Percentiles rank a stretch among this genome's conserved stretches.
These are phyloP conservation scores for Corticium candelabrum DNA, from an alignment of 37 sponge, comb jelly and placozoan genomes.

Conservation along the genomic window DNA sequence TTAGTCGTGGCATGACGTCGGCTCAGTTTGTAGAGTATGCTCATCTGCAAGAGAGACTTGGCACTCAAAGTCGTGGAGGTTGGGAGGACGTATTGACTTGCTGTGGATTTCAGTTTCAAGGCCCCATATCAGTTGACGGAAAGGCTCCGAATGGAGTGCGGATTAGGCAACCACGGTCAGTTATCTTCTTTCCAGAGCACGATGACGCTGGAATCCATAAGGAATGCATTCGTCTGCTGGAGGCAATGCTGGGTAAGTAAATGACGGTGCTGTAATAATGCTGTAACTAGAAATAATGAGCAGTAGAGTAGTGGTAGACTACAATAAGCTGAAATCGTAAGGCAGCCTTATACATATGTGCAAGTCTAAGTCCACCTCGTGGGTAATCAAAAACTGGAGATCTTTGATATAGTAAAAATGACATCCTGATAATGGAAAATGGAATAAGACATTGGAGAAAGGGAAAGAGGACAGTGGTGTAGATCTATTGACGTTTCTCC, in stretches of 20 bases:
- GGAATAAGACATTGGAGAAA: no score
- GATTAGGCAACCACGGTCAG: conserved; percentile 50
- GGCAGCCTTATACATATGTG: no score
- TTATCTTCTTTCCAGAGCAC: conserved; percentile 78
- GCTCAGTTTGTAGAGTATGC: conserved; percentile 37
- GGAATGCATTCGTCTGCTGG: conserved; percentile 42
- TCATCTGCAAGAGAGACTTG: conserved; percentile 29
- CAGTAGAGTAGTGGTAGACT: no score
- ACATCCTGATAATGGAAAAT: no score
- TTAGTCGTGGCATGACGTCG: background rate
- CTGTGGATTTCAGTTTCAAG: conserved; percentile 70
- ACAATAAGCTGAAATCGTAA: no score
- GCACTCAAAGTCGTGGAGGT: conserved; percentile 58
- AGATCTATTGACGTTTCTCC: no score
- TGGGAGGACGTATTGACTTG: conserved; percentile 72
- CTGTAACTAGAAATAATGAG: no score
- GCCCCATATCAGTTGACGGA: conserved; percentile 13
- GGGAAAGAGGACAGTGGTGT: no score
- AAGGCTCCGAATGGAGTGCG: background rate
- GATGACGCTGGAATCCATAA: conserved; percentile 70
- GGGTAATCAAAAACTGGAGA: no score
- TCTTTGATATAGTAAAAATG: no score
- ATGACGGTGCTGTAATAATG: no score
- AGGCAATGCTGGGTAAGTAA: conserved; percentile 47
- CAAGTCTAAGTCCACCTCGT: no score